phyloP scores from a whole-genome alignment of 2,797 vertebrate genomes.

The Spea hammondii region DNA sequence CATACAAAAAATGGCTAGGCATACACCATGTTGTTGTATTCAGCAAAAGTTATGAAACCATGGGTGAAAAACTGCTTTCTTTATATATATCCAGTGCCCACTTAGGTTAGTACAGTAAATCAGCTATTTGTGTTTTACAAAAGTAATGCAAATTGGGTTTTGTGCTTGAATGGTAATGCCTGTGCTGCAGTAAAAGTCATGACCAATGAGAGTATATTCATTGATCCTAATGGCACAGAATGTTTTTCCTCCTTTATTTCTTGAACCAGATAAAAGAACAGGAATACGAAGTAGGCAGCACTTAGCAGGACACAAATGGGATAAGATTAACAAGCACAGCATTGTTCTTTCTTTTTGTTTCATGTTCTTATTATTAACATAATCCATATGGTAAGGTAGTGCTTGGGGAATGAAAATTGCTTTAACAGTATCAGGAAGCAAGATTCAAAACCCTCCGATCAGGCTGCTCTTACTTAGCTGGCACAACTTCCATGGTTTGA shows the following conservation, averaged over 20 bases:
- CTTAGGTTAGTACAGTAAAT: too few relatives aligned
- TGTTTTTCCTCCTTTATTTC: slow-evolving; percentile 9
- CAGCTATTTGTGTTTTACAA: too few relatives aligned
- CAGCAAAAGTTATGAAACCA: too few relatives aligned
- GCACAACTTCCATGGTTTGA: background rate
- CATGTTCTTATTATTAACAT: slow-evolving; percentile 30
- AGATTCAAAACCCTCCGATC: slow-evolving; percentile 1
- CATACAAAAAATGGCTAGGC: too few relatives aligned
- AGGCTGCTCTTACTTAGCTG: background rate
- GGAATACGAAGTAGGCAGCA: background rate
- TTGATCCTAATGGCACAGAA: background rate
- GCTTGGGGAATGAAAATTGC: slow-evolving; percentile 19
- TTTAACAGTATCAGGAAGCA: slow-evolving; percentile 8
- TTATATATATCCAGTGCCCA: too few relatives aligned
- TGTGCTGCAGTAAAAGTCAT: slow-evolving; percentile 1
- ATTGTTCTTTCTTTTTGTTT: slow-evolving; percentile 17
- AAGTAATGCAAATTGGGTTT: too few relatives aligned
- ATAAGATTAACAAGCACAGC: slow-evolving; percentile 4
- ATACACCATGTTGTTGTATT: too few relatives aligned
- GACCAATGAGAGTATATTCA: background rate
- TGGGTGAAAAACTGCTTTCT: too few relatives aligned
- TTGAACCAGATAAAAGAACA: background rate
- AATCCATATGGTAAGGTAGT: slow-evolving; percentile 21
- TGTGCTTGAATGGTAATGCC: too few relatives aligned
- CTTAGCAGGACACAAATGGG: slow-evolving; percentile 4